phyloP scores from a whole-genome alignment of 2,113 vertebrate species.

The Diadophis punctatus region DNA sequence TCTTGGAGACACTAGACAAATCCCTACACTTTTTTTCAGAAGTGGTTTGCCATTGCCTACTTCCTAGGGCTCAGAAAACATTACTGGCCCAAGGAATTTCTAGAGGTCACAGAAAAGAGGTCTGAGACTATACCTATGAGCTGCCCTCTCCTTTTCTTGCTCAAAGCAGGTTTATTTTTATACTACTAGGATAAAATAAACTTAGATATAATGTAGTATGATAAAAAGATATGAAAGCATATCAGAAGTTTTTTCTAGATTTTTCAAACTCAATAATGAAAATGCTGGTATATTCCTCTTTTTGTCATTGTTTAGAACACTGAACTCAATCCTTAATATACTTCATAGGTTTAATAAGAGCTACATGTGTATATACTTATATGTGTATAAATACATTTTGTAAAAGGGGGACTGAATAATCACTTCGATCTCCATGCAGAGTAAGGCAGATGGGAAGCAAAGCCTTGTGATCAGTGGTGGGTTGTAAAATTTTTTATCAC shows the following conservation, averaged over 20 bases:
- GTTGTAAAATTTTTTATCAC: too few relatives aligned
- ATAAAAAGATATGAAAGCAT: neutral
- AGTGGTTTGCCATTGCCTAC: too few relatives aligned
- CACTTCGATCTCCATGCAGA: neutral
- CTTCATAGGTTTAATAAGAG: neutral
- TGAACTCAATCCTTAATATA: neutral
- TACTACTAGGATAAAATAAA: neutral
- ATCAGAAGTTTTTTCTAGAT: neutral
- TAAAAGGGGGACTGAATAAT: neutral
- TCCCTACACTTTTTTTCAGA: too few relatives aligned
- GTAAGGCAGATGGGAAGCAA: neutral
- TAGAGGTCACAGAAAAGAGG: neutral
- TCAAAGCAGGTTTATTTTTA: neutral
- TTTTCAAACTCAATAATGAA: neutral
- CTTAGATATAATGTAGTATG: neutral
- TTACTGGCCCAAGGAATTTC: neutral
- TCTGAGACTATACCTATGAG: neutral
- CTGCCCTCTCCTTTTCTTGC: neutral
- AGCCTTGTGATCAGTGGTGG: neutral
- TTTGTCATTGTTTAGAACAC: neutral
- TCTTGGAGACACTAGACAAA: too few relatives aligned
- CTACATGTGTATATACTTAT: neutral
- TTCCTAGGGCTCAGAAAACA: too few relatives aligned
- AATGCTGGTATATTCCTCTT: neutral
- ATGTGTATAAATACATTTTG: neutral